Conservation (phyloP, 2,888 invertebrate species). For the Caenorhabditis sp. region DNA sequence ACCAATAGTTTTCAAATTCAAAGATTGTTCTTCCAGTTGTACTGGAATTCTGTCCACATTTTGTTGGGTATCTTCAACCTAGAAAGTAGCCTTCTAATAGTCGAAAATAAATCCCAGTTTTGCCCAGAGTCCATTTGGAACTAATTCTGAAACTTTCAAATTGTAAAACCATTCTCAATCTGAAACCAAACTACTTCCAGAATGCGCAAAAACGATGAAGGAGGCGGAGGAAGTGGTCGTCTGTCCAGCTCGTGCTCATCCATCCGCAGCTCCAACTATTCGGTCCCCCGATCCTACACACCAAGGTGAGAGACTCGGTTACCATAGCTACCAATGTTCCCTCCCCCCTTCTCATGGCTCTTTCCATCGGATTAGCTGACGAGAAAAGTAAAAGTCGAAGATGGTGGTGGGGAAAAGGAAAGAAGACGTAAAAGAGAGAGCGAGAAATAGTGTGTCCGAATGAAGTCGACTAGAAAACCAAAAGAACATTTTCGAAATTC, state of each 20-base stretch:
- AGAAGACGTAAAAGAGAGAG: conserved; percentile 13
- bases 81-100: no score
- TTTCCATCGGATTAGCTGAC: conserved; percentile 24
- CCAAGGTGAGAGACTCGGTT: conserved; percentile 57
- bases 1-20: no score
- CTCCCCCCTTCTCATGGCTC: not conserved
- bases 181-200: conserved; percentile 28
- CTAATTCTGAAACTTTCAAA: no score
- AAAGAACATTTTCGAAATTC: conserved; percentile 3
- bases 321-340: conserved; percentile 31
- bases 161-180: not conserved
- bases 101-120: no score
- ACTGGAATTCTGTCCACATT: no score
- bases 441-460: conserved; percentile 10
- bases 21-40: no score
- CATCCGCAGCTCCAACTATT: conserved; percentile 72
- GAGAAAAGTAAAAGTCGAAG: conserved; percentile 7
- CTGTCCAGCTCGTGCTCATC: conserved; percentile 72
- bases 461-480: conserved; percentile 35
- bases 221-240: conserved; percentile 45
- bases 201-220: conserved; percentile 65
- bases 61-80: no score
- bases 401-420: not conserved
- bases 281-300: conserved; percentile 52
- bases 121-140: no score